Evolutionary conservation across 2,113 vertebrate species (phyloP).

Genomic region (Arenaria interpres): DNA sequence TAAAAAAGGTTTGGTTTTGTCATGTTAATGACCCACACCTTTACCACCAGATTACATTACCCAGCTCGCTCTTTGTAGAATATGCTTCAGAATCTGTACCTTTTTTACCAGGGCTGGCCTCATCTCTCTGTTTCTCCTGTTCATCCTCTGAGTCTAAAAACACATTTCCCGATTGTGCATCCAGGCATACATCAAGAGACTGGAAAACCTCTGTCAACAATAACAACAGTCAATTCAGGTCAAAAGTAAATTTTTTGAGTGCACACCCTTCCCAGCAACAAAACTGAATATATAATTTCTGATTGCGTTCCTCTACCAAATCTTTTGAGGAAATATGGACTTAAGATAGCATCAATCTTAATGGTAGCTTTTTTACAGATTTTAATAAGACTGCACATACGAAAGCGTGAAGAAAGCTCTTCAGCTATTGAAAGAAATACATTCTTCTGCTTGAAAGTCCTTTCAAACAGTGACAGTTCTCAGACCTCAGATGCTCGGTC

Average conservation of each 20-base stretch:
- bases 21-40: not conserved
- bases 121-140: not conserved
- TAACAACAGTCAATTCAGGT: rapidly evolving
- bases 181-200: not conserved
- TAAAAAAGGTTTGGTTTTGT: not conserved
- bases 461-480: not conserved
- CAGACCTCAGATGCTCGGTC: not conserved
- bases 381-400: not conserved
- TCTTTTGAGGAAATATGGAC: not conserved
- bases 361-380: not conserved
- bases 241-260: not conserved
- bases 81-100: not conserved
- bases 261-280: not conserved
- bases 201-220: not conserved
- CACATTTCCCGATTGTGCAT: not conserved
- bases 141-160: not conserved
- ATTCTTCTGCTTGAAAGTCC: not conserved
- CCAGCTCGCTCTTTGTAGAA: not conserved
- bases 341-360: not conserved
- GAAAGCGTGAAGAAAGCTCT: not conserved
- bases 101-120: not conserved
- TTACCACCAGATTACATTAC: not conserved
- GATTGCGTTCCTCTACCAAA: not conserved
- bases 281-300: not conserved
- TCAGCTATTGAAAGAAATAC: not conserved